Conservation (phyloP, 1,140 invertebrate genomes). For the Drosophila nigromelanica region DNA sequence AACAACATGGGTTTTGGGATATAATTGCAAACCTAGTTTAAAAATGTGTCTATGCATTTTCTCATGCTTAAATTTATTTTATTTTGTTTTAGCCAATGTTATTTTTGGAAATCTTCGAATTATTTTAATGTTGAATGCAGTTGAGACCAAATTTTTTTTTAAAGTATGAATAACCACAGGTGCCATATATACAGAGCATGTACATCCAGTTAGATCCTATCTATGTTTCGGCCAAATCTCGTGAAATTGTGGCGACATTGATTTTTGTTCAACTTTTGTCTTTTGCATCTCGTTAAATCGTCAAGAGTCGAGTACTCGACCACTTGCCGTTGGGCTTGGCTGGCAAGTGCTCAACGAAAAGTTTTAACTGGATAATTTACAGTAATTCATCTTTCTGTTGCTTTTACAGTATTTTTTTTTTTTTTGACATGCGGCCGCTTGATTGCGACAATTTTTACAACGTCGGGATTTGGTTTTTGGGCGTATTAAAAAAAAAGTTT, state of each 20-base stretch:
- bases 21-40: too few relatives aligned
- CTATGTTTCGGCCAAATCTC: background rate
- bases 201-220: background rate
- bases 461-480: slow-evolving; percentile 64
- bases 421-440: slow-evolving; percentile 47
- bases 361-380: slow-evolving; percentile 76
- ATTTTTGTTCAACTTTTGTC: slow-evolving; percentile 19
- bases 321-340: background rate
- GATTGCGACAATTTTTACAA: slow-evolving; percentile 77
- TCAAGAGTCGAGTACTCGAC: slow-evolving; percentile 3
- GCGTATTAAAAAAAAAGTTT: slow-evolving; percentile 50
- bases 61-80: too few relatives aligned
- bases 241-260: slow-evolving; percentile 23
- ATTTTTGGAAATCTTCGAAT: too few relatives aligned
- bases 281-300: slow-evolving; percentile 30
- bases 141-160: too few relatives aligned
- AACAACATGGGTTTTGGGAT: too few relatives aligned
- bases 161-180: too few relatives aligned
- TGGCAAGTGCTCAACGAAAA: slow-evolving; percentile 10
- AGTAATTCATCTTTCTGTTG: slow-evolving; percentile 76
- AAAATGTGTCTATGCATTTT: too few relatives aligned
- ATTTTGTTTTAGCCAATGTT: too few relatives aligned
- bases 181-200: background rate
- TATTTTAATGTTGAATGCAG: too few relatives aligned
- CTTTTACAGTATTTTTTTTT: slow-evolving; percentile 33